These are phyloP conservation scores for Lasius fuliginosus DNA, from an alignment of 2,888 invertebrate genomes.

Conservation along the genomic window DNA sequence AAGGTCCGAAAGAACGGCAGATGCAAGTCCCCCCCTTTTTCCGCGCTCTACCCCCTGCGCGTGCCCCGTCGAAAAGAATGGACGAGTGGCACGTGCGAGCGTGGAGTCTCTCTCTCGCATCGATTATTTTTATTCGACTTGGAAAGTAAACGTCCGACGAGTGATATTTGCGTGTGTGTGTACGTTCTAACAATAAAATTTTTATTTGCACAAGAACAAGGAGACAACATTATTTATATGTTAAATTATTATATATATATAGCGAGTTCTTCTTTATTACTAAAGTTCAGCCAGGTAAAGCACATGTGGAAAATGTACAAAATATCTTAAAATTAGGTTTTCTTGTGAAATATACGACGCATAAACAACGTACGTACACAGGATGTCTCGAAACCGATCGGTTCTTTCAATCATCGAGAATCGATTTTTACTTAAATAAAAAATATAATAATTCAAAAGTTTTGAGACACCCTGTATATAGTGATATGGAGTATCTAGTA, in stretches of 20 bases:
- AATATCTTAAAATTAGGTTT: background rate
- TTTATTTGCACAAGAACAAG: background rate
- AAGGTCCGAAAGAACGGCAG: conserved; percentile 41
- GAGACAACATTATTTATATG: background rate
- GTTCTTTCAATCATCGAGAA: background rate
- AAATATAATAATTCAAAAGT: background rate
- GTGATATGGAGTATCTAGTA: background rate
- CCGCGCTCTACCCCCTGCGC: conserved; percentile 4
- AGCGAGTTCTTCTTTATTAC: background rate
- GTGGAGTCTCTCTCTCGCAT: background rate
- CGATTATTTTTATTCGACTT: conserved; percentile 24
- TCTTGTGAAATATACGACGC: background rate
- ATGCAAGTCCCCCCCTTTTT: conserved; percentile 17
- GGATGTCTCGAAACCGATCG: background rate
- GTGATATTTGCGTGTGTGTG: background rate
- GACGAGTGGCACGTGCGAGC: conserved; percentile 36
- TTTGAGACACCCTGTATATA: background rate
- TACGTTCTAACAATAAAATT: background rate
- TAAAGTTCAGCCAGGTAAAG: background rate
- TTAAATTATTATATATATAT: conserved; percentile 7
- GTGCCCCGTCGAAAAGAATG: conserved; percentile 13
- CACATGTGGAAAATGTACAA: background rate
- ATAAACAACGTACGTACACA: background rate
- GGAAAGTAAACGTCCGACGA: background rate
- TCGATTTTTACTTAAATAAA: background rate